These are phyloP conservation scores for Vombatus ursinus DNA, from an alignment of 2,113 vertebrate genomes.

Conservation along the genomic window DNA sequence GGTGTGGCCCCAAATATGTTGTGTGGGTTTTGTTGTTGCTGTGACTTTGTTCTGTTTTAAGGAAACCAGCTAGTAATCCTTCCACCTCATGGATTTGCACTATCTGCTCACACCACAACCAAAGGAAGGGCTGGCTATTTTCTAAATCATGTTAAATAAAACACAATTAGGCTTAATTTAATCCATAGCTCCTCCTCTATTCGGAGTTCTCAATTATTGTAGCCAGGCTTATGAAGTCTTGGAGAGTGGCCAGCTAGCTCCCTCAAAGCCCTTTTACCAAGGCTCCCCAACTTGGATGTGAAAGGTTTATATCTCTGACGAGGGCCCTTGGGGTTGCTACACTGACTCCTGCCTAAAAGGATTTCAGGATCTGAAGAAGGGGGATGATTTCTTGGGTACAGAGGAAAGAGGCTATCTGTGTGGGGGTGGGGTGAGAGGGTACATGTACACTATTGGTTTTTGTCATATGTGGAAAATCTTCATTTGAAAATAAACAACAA, in stretches of 20 bases:
- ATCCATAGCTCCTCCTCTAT: rapidly evolving
- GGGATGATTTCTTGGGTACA: background rate
- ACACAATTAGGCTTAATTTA: rapidly evolving
- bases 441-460: constrained; percentile 18
- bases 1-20: background rate
- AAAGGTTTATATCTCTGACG: background rate
- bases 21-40: background rate
- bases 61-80: background rate
- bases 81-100: rapidly evolving
- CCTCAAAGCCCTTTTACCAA: background rate
- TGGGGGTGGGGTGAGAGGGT: background rate
- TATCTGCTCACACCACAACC: rapidly evolving
- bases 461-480: constrained; percentile 4
- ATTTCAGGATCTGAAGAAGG: background rate
- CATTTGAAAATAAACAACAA: constrained; percentile 13
- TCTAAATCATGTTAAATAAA: rapidly evolving
- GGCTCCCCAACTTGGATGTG: background rate
- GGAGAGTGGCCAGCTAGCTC: background rate
- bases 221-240: background rate
- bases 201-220: background rate
- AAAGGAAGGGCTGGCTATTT: background rate
- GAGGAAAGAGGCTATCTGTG: background rate
- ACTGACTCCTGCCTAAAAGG: background rate
- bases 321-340: background rate
- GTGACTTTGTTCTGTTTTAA: constrained; percentile 6